Conservation (phyloP, 2,797 vertebrate species). For the Garrulus glandarius region DNA sequence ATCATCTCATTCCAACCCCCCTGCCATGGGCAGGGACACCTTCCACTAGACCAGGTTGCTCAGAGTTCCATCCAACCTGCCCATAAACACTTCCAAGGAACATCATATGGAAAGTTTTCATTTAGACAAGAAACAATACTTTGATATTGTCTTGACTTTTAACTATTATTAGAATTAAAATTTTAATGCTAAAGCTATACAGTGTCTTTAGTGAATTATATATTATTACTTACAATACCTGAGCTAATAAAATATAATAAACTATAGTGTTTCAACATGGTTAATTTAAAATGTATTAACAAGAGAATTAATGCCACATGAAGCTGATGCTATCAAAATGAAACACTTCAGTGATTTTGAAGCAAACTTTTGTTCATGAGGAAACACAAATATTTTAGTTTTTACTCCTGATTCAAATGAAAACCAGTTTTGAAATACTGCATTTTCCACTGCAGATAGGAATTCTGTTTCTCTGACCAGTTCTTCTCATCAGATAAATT, state of each 20-base stretch:
- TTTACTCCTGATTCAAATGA: conserved; percentile 2
- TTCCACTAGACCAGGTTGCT: background rate
- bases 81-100: background rate
- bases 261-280: background rate
- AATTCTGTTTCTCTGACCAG: background rate
- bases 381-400: background rate
- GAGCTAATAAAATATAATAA: conserved; percentile 1
- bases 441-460: background rate
- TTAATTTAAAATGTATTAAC: conserved; percentile 26
- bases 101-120: background rate
- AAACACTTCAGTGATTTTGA: conserved; percentile 51
- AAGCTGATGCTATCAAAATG: conserved; percentile 15
- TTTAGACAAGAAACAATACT: background rate
- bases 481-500: background rate
- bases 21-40: background rate
- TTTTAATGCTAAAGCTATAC: background rate
- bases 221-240: background rate
- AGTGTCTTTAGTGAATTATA: background rate
- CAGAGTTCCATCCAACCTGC: background rate
- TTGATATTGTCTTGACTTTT: background rate
- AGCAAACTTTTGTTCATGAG: background rate
- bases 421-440: conserved; percentile 18
- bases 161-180: background rate
- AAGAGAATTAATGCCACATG: conserved; percentile 15
- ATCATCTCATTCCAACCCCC: accelerated